A percentile compares a stretch with the other conserved stretches of the same genome.
Evolutionary conservation across 2,113 vertebrate species (phyloP).

Genomic region (Nycticorax nycticorax): DNA sequence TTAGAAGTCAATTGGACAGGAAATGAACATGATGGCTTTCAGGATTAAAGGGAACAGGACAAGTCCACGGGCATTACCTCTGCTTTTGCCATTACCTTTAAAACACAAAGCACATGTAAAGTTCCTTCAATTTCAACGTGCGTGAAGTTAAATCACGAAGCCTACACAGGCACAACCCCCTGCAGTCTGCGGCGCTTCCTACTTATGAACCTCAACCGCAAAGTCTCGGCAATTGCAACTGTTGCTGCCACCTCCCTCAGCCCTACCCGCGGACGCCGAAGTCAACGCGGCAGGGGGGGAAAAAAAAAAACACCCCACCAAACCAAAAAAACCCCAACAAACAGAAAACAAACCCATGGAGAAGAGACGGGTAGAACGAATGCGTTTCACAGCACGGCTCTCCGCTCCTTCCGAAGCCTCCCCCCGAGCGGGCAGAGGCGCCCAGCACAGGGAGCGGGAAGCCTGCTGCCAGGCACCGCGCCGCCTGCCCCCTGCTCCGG

Average conservation of each 20-base stretch:
- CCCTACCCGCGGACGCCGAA: background rate
- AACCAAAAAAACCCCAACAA: too few relatives aligned
- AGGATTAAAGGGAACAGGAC: background rate
- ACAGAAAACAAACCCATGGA: fast-evolving
- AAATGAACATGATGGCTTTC: background rate
- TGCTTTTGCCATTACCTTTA: background rate
- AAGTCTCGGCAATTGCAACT: background rate
- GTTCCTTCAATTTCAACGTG: fast-evolving
- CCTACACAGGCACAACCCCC: background rate
- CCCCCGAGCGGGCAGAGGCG: background rate
- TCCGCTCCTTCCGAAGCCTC: fast-evolving
- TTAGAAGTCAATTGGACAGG: fast-evolving
- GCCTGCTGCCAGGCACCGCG: background rate
- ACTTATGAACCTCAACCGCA: background rate
- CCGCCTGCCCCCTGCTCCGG: background rate
- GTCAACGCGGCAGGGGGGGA: background rate
- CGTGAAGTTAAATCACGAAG: fast-evolving
- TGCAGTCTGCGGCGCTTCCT: background rate
- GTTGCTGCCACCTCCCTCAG: background rate
- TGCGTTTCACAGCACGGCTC: background rate
- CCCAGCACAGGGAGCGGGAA: background rate
- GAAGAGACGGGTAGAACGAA: fast-evolving
- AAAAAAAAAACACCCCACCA: too few relatives aligned
- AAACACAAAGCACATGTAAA: background rate
- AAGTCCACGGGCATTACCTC: background rate